Conservation (phyloP, 1,140 invertebrate genomes). For the Cardiocondyla obscurior region DNA sequence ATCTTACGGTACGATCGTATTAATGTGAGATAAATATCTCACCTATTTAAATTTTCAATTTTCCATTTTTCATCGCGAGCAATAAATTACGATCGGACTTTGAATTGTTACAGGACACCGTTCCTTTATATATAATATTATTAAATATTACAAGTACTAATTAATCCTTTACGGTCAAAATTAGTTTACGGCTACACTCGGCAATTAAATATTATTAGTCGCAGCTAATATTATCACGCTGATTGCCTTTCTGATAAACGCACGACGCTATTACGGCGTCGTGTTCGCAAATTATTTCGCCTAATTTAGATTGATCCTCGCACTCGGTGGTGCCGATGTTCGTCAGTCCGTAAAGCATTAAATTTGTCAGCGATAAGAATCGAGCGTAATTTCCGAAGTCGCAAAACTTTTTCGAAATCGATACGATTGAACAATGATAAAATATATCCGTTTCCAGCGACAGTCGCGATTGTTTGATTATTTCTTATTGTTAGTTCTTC, state of each 20-base stretch:
- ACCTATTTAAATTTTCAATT: background rate
- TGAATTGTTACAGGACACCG: background rate
- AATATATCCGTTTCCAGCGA: background rate
- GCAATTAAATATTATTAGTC: background rate
- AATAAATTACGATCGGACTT: background rate
- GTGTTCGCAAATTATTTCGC: no score
- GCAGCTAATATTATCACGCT: background rate
- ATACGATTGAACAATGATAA: background rate
- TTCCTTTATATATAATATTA: slow-evolving; percentile 38
- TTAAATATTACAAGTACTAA: background rate
- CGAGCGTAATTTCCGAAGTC: background rate
- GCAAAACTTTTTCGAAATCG: background rate
- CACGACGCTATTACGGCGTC: no score
- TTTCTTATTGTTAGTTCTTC: slow-evolving; percentile 22
- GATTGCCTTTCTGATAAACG: background rate
- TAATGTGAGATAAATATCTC: background rate
- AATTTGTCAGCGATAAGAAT: slow-evolving; percentile 19
- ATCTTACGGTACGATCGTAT: no score
- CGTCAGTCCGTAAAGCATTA: slow-evolving; percentile 24
- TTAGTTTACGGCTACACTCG: background rate
- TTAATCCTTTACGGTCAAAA: slow-evolving; percentile 32
- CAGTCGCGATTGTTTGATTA: background rate
- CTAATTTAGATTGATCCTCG: background rate
- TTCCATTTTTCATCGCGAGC: background rate
- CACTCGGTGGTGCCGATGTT: background rate